phyloP scores from a whole-genome alignment of 2,797 vertebrate genomes.

The Telmatherina bonti region DNA sequence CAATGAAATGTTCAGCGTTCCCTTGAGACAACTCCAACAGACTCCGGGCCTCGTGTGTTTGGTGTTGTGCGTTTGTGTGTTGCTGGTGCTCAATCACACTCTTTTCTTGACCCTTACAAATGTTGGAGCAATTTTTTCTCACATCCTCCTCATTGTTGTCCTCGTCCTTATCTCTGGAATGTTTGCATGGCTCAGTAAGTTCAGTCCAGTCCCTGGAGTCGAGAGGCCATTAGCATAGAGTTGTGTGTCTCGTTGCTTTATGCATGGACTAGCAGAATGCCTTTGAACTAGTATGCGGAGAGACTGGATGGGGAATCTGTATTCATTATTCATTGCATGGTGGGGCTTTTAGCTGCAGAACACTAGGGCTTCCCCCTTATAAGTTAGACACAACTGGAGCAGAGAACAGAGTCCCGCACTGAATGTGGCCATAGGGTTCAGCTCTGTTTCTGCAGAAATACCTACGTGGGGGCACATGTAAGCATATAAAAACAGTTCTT shows the following conservation, averaged over 20 bases:
- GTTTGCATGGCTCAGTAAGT: constrained; percentile 62
- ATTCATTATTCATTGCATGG: constrained; percentile 79
- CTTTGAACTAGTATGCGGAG: constrained; percentile 72
- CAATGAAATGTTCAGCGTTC: constrained; percentile 51
- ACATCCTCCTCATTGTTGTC: constrained; percentile 45
- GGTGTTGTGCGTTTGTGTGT: constrained; percentile 14
- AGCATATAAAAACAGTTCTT: not conserved
- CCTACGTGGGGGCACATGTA: not conserved
- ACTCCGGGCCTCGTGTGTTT: constrained; percentile 14
- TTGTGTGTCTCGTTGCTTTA: constrained; percentile 66
- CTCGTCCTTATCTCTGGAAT: constrained; percentile 34
- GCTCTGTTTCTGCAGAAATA: constrained; percentile 3
- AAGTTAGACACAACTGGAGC: constrained; percentile 63
- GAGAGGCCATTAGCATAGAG: constrained; percentile 68
- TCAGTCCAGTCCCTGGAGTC: constrained; percentile 41
- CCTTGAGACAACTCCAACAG: constrained; percentile 34
- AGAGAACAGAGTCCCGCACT: constrained; percentile 43
- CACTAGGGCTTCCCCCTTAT: constrained; percentile 67
- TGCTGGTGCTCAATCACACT: constrained; percentile 25
- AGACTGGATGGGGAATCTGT: constrained; percentile 62
- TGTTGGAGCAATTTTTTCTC: constrained; percentile 39
- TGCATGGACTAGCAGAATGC: constrained; percentile 60
- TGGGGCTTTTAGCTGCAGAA: constrained; percentile 73
- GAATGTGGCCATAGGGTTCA: constrained; percentile 18
- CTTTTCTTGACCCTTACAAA: constrained; percentile 12